These are phyloP conservation scores for Neria commutata DNA, from an alignment of 2,888 invertebrate genomes.

Conservation along the genomic window DNA sequence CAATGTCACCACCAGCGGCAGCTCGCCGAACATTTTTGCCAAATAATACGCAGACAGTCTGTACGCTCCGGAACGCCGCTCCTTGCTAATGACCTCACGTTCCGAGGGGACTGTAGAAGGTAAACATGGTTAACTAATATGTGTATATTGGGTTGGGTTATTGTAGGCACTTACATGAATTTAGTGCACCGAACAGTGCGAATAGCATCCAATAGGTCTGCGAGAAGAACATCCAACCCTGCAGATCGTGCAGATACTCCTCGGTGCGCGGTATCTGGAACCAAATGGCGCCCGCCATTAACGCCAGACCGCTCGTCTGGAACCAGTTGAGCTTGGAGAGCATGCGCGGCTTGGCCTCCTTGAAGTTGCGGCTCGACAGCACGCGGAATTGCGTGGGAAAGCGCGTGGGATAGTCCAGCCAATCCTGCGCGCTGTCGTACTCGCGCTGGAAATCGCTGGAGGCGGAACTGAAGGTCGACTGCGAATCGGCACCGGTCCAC, in stretches of 20 bases:
- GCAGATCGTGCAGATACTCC: conserved; percentile 76
- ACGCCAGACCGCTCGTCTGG: conserved; percentile 74
- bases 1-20: conserved; percentile 75
- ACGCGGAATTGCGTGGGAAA: conserved; percentile 81
- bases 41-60: conserved; percentile 80
- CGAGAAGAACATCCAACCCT: conserved; percentile 85
- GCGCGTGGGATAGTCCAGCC: conserved; percentile 76
- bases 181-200: conserved; percentile 77
- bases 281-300: conserved; percentile 79
- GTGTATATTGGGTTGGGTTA: background rate
- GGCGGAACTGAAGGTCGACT: conserved; percentile 72
- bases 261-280: conserved; percentile 78
- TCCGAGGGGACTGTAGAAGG: conserved; percentile 74
- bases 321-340: conserved; percentile 78
- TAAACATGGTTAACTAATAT: too few species aligned
- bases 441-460: conserved; percentile 63
- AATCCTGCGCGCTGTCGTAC: conserved; percentile 65
- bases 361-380: conserved; percentile 76
- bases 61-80: conserved; percentile 78
- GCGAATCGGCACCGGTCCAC: conserved; percentile 65
- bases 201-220: conserved; percentile 84
- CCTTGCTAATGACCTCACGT: conserved; percentile 79
- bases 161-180: conserved; percentile 82
- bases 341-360: conserved; percentile 77
- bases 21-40: conserved; percentile 81